Percentiles rank a stretch among this genome's conserved stretches.
phyloP scores from a whole-genome alignment of 2,888 invertebrate species.

The Stomorhina lunata region DNA sequence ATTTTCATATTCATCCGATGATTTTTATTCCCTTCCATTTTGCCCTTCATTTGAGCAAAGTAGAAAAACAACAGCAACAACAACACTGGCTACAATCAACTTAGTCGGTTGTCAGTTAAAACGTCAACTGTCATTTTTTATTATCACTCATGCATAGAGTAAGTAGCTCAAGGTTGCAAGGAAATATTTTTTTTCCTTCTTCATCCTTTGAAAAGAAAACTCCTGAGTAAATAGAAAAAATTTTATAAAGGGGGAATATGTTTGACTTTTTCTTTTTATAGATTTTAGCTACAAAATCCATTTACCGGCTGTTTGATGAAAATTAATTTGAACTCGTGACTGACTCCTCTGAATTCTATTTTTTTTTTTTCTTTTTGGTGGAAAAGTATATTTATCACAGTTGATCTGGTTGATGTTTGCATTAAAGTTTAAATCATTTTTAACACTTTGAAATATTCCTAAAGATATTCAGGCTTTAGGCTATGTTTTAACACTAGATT shows the following conservation, averaged over 20 bases:
- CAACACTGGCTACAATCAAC: too few species aligned
- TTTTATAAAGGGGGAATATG: not conserved
- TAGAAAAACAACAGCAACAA: too few species aligned
- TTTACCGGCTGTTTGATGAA: not conserved
- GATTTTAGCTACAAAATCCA: too few species aligned
- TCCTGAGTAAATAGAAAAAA: not conserved
- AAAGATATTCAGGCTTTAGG: too few species aligned
- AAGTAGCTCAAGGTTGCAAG: conserved; percentile 21
- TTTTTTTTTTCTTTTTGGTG: not conserved
- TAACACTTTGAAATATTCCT: not conserved
- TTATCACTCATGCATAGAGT: not conserved
- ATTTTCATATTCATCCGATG: too few species aligned
- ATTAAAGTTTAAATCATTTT: not conserved
- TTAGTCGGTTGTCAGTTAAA: conserved; percentile 24
- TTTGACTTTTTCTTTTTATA: too few species aligned
- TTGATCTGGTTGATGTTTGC: not conserved
- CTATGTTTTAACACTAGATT: too few species aligned
- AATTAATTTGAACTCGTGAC: conserved; percentile 32
- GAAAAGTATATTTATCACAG: not conserved
- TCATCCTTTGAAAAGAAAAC: too few species aligned
- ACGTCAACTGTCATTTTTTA: conserved; percentile 43
- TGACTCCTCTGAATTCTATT: not conserved
- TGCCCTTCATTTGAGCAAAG: not conserved
- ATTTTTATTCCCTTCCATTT: not conserved
- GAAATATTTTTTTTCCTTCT: not conserved